phyloP scores from a whole-genome alignment of 2,797 vertebrate species.

The Myotis planiceps region DNA sequence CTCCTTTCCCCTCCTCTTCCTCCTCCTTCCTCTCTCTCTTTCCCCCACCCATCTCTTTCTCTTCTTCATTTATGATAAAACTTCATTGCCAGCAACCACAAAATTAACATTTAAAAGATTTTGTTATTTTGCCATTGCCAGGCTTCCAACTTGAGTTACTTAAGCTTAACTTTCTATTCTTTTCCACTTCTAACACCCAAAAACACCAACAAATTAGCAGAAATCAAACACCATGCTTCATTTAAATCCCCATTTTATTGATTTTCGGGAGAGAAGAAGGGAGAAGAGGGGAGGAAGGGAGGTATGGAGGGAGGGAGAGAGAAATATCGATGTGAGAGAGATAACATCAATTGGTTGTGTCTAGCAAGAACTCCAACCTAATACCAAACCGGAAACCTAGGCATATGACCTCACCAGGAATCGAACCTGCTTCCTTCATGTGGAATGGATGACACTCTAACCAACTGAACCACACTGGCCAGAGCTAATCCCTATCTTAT shows the following conservation, averaged over 20 bases:
- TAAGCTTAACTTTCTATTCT: not conserved
- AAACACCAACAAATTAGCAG: not conserved
- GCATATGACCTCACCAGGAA: not conserved
- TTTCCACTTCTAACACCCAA: conserved; percentile 21
- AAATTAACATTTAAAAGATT: conserved; percentile 9
- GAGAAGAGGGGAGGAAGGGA: too few relatives aligned
- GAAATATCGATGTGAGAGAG: not conserved
- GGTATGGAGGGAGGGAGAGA: not conserved
- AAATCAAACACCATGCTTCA: conserved; percentile 1
- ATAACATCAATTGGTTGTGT: not conserved
- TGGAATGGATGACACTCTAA: not conserved
- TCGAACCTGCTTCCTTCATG: too few relatives aligned
- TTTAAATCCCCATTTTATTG: not conserved
- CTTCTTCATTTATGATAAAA: not conserved
- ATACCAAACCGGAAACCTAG: not conserved
- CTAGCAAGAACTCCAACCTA: not conserved
- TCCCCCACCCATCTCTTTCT: not conserved
- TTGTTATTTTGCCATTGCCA: not conserved
- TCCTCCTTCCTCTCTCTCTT: too few relatives aligned
- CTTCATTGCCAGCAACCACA: not conserved
- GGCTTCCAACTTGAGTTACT: conserved; percentile 1
- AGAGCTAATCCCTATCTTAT: not conserved
- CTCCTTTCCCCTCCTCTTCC: not conserved
- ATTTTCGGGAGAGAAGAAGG: not conserved
- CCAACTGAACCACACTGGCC: not conserved